phyloP scores from a whole-genome alignment of 2,113 vertebrate species.

The Pseudorectes ferrugineus region DNA sequence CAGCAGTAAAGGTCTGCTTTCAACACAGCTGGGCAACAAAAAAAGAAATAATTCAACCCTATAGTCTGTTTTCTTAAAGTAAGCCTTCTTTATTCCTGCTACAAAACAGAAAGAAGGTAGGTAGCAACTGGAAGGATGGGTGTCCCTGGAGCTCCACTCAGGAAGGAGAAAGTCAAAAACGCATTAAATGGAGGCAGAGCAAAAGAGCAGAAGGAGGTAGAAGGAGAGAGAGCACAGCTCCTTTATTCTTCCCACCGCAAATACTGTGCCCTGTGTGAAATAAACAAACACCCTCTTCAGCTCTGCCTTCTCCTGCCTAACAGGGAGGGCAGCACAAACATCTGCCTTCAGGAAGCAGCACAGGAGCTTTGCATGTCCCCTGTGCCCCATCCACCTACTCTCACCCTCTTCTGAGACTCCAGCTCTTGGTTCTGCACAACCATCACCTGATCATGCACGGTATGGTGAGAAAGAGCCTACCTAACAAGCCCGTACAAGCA shows the following conservation, averaged over 20 bases:
- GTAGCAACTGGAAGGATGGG: not conserved
- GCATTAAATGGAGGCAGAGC: not conserved
- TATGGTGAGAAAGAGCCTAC: not conserved
- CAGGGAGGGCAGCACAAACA: not conserved
- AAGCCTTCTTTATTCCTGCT: not conserved
- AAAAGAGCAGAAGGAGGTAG: not conserved
- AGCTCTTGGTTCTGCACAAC: not conserved
- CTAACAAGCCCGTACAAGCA: not conserved
- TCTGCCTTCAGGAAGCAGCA: not conserved
- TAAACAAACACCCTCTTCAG: not conserved
- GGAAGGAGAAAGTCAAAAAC: not conserved
- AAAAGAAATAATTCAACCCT: not conserved
- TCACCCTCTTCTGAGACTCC: not conserved
- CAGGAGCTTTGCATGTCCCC: rapidly evolving
- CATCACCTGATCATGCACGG: not conserved
- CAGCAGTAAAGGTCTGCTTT: not conserved
- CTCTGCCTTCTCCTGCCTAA: not conserved
- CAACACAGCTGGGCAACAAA: not conserved
- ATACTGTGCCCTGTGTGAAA: rapidly evolving
- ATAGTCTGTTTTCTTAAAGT: not conserved
- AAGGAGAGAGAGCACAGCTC: rapidly evolving
- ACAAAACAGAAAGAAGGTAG: not conserved
- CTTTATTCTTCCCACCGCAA: not conserved
- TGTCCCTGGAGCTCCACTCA: not conserved
- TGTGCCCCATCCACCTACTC: rapidly evolving